These are phyloP conservation scores for Suncus etruscus DNA, from an alignment of 2,113 vertebrate genomes.

Conservation along the genomic window DNA sequence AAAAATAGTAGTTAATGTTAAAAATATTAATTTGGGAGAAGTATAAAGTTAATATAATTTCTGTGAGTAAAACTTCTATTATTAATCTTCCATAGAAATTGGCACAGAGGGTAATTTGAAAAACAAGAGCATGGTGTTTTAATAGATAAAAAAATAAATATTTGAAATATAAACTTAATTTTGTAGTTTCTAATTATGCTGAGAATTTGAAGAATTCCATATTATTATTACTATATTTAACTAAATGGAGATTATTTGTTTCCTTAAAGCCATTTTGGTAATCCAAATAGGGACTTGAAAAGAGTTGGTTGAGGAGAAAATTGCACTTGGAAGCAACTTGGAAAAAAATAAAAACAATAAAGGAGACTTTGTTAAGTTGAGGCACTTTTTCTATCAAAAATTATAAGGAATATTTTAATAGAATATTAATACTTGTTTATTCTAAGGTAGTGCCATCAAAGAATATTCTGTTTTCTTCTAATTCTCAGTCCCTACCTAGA, in stretches of 20 bases:
- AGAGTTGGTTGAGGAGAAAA: neutral
- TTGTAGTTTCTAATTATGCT: neutral
- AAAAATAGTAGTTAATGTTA: too few relatives aligned
- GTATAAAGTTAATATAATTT: too few relatives aligned
- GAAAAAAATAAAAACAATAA: neutral
- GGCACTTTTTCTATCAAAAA: neutral
- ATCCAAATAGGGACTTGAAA: neutral
- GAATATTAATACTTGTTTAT: neutral
- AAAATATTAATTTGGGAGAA: too few relatives aligned
- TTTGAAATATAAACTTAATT: neutral
- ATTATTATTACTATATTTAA: neutral
- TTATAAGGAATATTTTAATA: neutral
- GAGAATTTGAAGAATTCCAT: neutral
- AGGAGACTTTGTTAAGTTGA: neutral
- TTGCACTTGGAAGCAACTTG: neutral
- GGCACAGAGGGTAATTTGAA: too few relatives aligned
- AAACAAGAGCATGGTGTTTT: neutral
- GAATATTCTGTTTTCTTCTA: neutral
- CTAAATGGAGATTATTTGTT: constrained; percentile 11
- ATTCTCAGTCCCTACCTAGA: too few relatives aligned
- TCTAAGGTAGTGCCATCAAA: neutral
- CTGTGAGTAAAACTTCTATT: too few relatives aligned
- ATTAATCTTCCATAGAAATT: too few relatives aligned
- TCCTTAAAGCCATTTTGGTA: constrained; percentile 23
- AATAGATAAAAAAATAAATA: neutral